phyloP scores from a whole-genome alignment of 2,888 invertebrate species.

The Minunthozetes semirufus region DNA sequence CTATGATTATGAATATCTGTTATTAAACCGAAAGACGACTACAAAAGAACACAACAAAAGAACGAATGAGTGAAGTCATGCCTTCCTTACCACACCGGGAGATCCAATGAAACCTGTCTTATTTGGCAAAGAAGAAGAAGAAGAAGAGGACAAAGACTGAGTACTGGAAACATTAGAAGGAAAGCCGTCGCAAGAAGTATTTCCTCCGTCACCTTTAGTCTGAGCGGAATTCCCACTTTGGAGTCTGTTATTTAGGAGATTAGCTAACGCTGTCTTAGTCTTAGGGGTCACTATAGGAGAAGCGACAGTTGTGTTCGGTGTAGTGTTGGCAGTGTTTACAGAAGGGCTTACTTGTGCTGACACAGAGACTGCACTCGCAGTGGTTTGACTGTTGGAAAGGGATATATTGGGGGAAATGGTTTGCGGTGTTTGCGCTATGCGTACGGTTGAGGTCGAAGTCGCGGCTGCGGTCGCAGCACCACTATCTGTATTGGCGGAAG shows the following conservation, averaged over 20 bases:
- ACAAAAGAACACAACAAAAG: not conserved
- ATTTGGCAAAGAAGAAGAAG: slow-evolving; percentile 30
- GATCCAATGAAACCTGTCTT: slow-evolving; percentile 33
- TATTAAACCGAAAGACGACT: not conserved
- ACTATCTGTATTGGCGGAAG: slow-evolving; percentile 24
- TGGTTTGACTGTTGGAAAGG: slow-evolving; percentile 38
- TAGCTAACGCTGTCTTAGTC: slow-evolving; percentile 89
- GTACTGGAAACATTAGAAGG: slow-evolving; percentile 32
- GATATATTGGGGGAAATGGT: slow-evolving; percentile 42
- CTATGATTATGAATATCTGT: not conserved
- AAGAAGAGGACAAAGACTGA: slow-evolving; percentile 31
- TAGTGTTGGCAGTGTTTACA: slow-evolving; percentile 38
- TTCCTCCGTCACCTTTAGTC: slow-evolving; percentile 22
- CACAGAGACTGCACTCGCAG: not conserved
- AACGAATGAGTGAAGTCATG: not conserved
- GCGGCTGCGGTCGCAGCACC: slow-evolving; percentile 19
- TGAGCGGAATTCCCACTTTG: slow-evolving; percentile 44
- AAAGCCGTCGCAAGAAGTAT: slow-evolving; percentile 42
- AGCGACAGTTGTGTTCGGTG: slow-evolving; percentile 35
- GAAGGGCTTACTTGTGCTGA: slow-evolving; percentile 7
- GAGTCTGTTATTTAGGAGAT: slow-evolving; percentile 78
- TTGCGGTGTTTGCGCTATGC: slow-evolving; percentile 23
- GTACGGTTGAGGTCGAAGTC: slow-evolving; percentile 11
- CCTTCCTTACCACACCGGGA: slow-evolving; percentile 36
- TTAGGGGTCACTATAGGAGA: slow-evolving; percentile 63